A percentile compares a stretch with the other conserved stretches of the same genome.
phyloP scores from a whole-genome alignment of 2,113 vertebrate species.

The Mesitornis unicolor region DNA sequence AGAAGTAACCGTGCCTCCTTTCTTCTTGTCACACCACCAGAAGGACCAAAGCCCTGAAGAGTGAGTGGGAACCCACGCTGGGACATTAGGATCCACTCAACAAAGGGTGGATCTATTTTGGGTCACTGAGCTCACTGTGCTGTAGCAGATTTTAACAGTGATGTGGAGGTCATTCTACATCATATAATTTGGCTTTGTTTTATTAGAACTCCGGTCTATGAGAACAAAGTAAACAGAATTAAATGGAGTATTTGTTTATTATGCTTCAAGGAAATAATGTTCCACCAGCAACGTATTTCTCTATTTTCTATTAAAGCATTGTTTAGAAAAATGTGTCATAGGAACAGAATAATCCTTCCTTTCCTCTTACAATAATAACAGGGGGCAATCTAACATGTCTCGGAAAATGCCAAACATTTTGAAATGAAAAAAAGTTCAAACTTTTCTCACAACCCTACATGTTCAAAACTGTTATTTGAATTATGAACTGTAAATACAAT shows the following conservation, averaged over 20 bases:
- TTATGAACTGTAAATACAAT: neutral
- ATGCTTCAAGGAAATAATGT: neutral
- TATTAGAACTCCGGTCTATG: neutral
- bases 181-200: neutral
- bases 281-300: neutral
- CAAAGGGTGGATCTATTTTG: neutral
- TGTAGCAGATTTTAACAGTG: neutral
- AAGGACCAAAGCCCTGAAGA: neutral
- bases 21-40: neutral
- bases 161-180: neutral
- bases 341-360: constrained; percentile 2
- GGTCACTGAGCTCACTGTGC: neutral
- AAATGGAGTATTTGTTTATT: constrained; percentile 46
- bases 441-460: constrained; percentile 58
- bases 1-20: neutral
- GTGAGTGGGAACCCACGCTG: accelerated
- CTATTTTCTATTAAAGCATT: constrained; percentile 1
- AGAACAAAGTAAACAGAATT: constrained; percentile 34
- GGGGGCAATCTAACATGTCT: neutral
- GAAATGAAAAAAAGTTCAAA: constrained; percentile 47
- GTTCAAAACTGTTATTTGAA: constrained; percentile 2
- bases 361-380: constrained; percentile 1
- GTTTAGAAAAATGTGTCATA: constrained; percentile 1
- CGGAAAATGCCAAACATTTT: constrained; percentile 50
- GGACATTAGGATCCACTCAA: neutral